Evolutionary conservation across 2,888 invertebrate species (phyloP), one percentile per base, ranked within the genome.

Genomic region (Apamea epomidion): DNA sequence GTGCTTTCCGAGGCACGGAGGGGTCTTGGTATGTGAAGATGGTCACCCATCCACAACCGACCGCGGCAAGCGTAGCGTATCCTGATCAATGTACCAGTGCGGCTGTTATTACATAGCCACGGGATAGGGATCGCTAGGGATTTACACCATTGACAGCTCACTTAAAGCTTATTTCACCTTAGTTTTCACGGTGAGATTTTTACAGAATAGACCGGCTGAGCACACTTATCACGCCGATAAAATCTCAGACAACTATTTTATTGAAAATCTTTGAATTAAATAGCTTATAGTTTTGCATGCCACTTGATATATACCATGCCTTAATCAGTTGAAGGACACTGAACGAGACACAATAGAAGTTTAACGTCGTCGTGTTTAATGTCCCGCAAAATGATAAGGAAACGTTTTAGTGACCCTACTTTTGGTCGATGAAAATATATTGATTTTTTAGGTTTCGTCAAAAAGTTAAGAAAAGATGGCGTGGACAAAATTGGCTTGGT

Each of bases 391-490:
- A 25, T 58, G 25, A 12, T 25, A 58, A 10, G 10, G 4, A 0
- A 70, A 14, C 0, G 32, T 54, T 70, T 71, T 1, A 18, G n/a
- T 18, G 7, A 37, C n/a, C 14, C 5, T 16, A 6, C n/a, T 18
- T 51, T n/a, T 37, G 12, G 1, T n/a, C n/a, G 2, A 21, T 37
- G 18, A 8, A 21, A 70, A 25, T 0, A 18, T 25, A 32, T 51
- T 10, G 5, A 1, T 42, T 16, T 67, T 76, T 48, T 74, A 94
- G 99, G 99, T 69, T 95, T 98, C 73, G 97, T 98, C 0, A 98
- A 98, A 89, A 98, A 98, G 92, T 91, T 98, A 12, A 96, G 97
- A 86, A 97, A 97, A 87, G 98, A 98, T 91, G 97, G 97, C 72
- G 93, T 94, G 6, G 93, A 95, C n/a, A 94, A 95, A 5, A 92